Percentiles rank a stretch among this genome's conserved stretches.
Conservation (phyloP, 1,140 invertebrate genomes). For the Papilio aristodemus region DNA sequence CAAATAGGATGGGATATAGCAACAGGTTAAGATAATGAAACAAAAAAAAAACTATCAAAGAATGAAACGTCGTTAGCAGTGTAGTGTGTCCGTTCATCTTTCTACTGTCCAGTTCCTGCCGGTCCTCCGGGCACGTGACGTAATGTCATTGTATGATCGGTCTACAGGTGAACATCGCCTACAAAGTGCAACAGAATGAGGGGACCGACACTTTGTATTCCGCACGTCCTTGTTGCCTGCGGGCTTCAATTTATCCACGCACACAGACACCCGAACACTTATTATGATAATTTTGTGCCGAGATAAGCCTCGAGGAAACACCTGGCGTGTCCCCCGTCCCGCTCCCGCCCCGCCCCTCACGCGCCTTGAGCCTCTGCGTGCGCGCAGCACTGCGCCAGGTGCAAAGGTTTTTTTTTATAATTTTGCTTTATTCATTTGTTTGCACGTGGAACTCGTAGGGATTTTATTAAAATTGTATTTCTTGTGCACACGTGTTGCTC, state of each 20-base stretch:
- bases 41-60: too few species aligned
- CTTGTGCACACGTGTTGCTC: neutral
- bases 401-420: conserved; percentile 1
- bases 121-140: too few species aligned
- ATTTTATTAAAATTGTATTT: conserved; percentile 4
- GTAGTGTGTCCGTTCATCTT: too few species aligned
- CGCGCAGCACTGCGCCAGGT: neutral
- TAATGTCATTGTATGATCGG: too few species aligned
- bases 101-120: too few species aligned
- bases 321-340: neutral
- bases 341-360: neutral
- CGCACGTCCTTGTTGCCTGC: neutral
- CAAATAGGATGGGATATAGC: too few species aligned
- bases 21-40: too few species aligned
- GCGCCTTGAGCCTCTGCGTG: neutral
- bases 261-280: neutral
- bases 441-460: neutral
- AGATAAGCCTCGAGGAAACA: conserved; percentile 8
- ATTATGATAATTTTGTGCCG: neutral
- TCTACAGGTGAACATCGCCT: neutral
- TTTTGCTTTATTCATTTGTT: conserved; percentile 16
- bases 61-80: too few species aligned
- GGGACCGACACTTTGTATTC: neutral
- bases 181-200: neutral
- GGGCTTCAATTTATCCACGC: neutral